phyloP scores from a whole-genome alignment of 2,797 vertebrate genomes.

The Eulemur coronatus region DNA sequence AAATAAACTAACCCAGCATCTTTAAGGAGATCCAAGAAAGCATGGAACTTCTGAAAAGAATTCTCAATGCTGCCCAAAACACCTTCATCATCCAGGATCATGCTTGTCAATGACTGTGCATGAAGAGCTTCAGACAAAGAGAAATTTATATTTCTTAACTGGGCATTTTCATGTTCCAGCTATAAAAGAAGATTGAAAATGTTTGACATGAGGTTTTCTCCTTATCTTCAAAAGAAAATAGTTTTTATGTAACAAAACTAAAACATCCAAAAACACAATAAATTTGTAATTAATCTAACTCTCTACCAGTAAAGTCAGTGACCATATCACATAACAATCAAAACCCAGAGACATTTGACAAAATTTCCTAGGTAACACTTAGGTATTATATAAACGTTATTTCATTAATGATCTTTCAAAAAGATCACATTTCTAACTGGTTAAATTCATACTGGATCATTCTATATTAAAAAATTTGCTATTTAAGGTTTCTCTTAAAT shows the following conservation, averaged over 20 bases:
- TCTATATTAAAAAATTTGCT: constrained; percentile 16
- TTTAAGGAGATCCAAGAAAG: constrained; percentile 96
- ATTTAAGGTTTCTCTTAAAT: not conserved
- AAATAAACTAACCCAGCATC: constrained; percentile 92
- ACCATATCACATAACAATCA: not conserved
- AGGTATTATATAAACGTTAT: not conserved
- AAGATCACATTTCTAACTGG: not conserved
- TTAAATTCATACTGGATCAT: not conserved
- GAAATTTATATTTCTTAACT: constrained; percentile 89
- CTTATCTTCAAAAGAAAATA: constrained; percentile 23
- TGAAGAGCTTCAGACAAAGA: constrained; percentile 91
- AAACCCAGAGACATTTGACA: not conserved
- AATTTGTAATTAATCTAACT: not conserved
- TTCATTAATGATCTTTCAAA: constrained; percentile 40
- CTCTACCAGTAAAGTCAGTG: constrained; percentile 4
- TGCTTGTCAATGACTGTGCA: constrained; percentile 82
- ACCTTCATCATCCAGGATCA: constrained; percentile 92
- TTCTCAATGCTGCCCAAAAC: constrained; percentile 95
- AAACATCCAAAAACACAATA: constrained; percentile 12
- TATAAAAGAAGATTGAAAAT: constrained; percentile 76
- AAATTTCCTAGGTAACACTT: not conserved
- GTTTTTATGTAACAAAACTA: constrained; percentile 25
- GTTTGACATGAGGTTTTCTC: not conserved
- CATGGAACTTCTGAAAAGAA: constrained; percentile 96
- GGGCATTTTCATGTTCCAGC: constrained; percentile 92